Percentiles rank a stretch among this genome's conserved stretches.
Evolutionary conservation across 2,888 invertebrate genomes (phyloP).

Genomic region (Lepidonotus clava): DNA sequence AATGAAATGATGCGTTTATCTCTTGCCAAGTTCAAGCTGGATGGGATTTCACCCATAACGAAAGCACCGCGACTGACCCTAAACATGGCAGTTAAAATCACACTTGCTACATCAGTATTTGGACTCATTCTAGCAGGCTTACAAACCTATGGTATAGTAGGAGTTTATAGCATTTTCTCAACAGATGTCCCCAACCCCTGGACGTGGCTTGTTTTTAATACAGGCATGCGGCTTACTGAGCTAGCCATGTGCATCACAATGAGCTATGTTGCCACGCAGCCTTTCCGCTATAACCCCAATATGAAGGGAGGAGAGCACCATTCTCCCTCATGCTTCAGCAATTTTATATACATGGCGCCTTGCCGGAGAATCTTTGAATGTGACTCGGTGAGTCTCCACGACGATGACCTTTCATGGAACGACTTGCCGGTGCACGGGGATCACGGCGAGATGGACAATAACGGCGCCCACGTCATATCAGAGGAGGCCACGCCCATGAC

Average conservation of each 20-base stretch:
- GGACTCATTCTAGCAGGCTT: slow-evolving; percentile 91
- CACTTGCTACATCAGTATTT: slow-evolving; percentile 91
- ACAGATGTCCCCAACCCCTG: slow-evolving; percentile 83
- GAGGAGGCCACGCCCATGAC: slow-evolving; percentile 47
- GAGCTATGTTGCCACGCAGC: slow-evolving; percentile 91
- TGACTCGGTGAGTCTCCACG: slow-evolving; percentile 24
- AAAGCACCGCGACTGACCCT: slow-evolving; percentile 82
- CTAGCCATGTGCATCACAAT: slow-evolving; percentile 90
- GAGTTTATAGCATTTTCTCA: slow-evolving; percentile 82
- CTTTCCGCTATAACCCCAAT: slow-evolving; percentile 72
- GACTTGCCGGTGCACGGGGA: slow-evolving; percentile 23
- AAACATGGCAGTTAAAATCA: slow-evolving; percentile 93
- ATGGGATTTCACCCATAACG: slow-evolving; percentile 57
- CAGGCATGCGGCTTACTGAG: slow-evolving; percentile 91
- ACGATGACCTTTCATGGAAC: slow-evolving; percentile 47
- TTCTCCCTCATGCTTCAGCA: background rate
- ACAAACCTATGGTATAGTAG: slow-evolving; percentile 90
- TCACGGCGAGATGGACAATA: background rate
- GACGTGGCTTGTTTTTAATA: slow-evolving; percentile 96
- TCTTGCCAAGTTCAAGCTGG: slow-evolving; percentile 72
- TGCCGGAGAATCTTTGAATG: slow-evolving; percentile 58
- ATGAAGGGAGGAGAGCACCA: slow-evolving; percentile 47
- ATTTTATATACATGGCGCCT: slow-evolving; percentile 55
- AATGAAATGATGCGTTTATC: slow-evolving; percentile 70
- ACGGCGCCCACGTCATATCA: slow-evolving; percentile 4